Evolutionary conservation across 2,888 invertebrate species (phyloP), one percentile per base, ranked within the genome.

Genomic region (Dendrolimus pini): DNA sequence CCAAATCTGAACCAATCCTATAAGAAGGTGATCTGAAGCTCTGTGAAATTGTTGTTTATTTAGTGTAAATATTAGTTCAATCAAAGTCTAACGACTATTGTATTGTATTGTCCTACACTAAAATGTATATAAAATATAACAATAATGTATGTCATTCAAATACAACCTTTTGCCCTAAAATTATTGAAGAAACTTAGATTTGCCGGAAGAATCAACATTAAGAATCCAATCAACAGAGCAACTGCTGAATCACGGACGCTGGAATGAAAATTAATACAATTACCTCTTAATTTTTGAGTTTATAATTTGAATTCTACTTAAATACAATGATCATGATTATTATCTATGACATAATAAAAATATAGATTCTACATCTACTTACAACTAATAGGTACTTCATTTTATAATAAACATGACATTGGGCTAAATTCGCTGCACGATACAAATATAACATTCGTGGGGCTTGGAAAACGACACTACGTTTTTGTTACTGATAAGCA

Each of bases 191-290:
- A 65, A 0, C 1, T 10, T 2, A 73, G 52, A 9, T 67, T 64
- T 6, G 78, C 69, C 2, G 89, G 89, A 0, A 82, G 53, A 7
- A 83, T 41, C 10, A 78, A 67, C 86, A 89, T 86, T 1, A 80
- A 0, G 58, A 77, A 77, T 10, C 60, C 41, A 6, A 85, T 63
- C 0, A 75, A n/a, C 61, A 74, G 66, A 0, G 83, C 85, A 7
- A 77, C 56, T 0, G 80, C 70, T 2, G 86, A 84, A 65, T 89
- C 89, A 52, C 63, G 63, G 12, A 87, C 58, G 57, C 89, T 89
- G 72, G 55, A 79, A 81, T 56, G 59, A 59, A 62, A 30, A 30
- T 3, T 3, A 30, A 30, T 30, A 6, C 30, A 30, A 30, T 30
- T 3, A 30, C 30, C 30, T 3, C 30, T 30, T 30, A 30, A 30